These are phyloP conservation scores for Artemia franciscana DNA, from an alignment of 1,140 invertebrate species.

Conservation along the genomic window DNA sequence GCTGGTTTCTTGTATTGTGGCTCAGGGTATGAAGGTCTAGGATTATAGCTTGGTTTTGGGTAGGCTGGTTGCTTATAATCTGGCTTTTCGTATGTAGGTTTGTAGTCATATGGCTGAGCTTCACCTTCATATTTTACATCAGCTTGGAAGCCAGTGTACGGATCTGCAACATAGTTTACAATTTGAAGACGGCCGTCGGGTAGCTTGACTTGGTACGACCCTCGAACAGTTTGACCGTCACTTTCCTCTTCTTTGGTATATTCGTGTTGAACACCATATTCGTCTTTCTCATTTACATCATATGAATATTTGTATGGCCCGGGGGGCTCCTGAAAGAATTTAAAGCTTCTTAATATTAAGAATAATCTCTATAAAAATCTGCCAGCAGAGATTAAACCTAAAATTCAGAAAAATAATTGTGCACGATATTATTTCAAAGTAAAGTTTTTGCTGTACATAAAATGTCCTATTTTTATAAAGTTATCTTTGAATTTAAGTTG, in stretches of 20 bases:
- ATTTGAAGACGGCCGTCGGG: conserved; percentile 12
- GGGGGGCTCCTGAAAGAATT: not conserved
- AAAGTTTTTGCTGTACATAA: too few species aligned
- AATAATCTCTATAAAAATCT: too few species aligned
- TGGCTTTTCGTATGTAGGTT: not conserved
- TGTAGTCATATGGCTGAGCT: not conserved
- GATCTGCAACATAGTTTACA: conserved; percentile 11
- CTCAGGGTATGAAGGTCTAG: not conserved
- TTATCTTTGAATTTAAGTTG: too few species aligned
- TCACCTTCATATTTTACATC: conserved; percentile 13
- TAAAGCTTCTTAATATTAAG: too few species aligned
- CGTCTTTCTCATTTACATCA: not conserved
- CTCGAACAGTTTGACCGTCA: conserved; percentile 10
- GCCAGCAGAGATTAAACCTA: too few species aligned
- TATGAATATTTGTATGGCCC: conserved; percentile 1
- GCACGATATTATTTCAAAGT: too few species aligned
- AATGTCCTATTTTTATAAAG: too few species aligned
- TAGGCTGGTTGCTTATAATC: not conserved
- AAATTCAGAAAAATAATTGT: too few species aligned
- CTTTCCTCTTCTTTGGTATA: conserved; percentile 1
- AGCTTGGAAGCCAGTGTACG: conserved; percentile 10
- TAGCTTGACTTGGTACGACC: conserved; percentile 11
- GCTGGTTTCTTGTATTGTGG: not conserved
- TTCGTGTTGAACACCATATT: not conserved
- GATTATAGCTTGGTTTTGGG: not conserved